Conservation (phyloP, 1,140 invertebrate genomes). For the Idris sp. region DNA sequence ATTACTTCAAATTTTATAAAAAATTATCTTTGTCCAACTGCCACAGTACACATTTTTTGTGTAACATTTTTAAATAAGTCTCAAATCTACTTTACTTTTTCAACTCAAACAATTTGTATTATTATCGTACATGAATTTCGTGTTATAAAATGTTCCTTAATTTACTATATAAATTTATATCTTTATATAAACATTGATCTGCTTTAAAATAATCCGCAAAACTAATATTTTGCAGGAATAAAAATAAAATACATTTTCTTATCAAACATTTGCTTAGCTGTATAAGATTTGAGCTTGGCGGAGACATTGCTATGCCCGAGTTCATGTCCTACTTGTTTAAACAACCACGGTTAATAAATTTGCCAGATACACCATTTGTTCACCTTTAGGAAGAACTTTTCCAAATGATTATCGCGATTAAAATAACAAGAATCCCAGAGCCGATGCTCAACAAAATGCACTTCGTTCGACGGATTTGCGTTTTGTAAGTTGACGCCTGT, state of each 20-base stretch:
- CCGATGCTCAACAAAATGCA: constrained; percentile 85
- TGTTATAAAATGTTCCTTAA: no score
- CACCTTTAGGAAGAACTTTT: constrained; percentile 64
- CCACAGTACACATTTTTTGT: no score
- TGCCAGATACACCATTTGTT: not conserved
- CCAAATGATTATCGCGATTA: constrained; percentile 85
- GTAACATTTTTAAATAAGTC: no score
- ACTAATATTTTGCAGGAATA: constrained; percentile 5
- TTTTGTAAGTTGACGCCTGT: constrained; percentile 91
- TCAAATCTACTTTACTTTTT: no score
- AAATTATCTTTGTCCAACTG: no score
- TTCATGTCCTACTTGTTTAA: constrained; percentile 42
- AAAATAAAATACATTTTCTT: constrained; percentile 49
- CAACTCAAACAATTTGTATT: no score
- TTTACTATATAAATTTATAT: no score
- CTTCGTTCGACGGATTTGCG: constrained; percentile 92
- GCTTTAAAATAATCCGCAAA: constrained; percentile 10
- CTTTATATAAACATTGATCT: no score
- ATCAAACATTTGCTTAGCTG: constrained; percentile 22
- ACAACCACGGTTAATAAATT: constrained; percentile 28
- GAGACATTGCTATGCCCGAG: constrained; percentile 9
- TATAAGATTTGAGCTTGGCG: constrained; percentile 16
- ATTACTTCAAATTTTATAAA: no score
- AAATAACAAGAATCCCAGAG: constrained; percentile 82
- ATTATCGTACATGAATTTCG: no score